Evolutionary conservation across 2,113 vertebrate genomes (phyloP), one percentile per base, ranked within the genome.

Genomic region (Callipepla californica): DNA sequence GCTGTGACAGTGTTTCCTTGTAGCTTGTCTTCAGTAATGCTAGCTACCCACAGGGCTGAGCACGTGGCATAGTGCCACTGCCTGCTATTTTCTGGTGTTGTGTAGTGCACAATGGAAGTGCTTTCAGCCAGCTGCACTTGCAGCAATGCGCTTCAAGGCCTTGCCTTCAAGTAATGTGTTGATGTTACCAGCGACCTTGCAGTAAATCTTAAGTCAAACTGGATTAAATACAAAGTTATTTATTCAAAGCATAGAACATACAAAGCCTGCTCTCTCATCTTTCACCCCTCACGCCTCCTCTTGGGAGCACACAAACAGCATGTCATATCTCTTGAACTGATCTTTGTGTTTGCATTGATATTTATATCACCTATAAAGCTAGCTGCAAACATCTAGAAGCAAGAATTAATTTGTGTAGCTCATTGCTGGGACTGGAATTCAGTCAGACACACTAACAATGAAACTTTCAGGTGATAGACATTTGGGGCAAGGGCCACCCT

Each of bases 41-140:
- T 13, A 36, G 38, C 28, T 40, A 23, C 32, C 55, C 69, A 55
- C 12, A 34, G 32, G 15, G 32, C 32, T 69, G 32, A 65, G 72
- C 26, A 13, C 12, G 8, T 40, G 38, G 36, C 55, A 19, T 2
- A 1, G 55, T 66, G 55, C 40, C 66, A 7, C 1, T 1, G 8
- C 45, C 80, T 68, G 40, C 20, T 30, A 12, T 28, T 67, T 40
- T 36, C 47, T 58, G 22, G 6, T 76, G 13, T 4, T 53, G 13
- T 17, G 40, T 74, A 82, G 40, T 32, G 34, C 57, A 65, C 15
- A 5, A 53, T 74, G 45, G 61, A 45, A 44, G 76, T 61, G 32
- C 23, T 69, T 79, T 61, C 67, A 50, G 38, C 21, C 66, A 85
- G 34, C 34, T 23, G 18, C 36, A 40, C 10, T 38, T 44, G 42